These are phyloP conservation scores for Drosophila phalerata DNA, from an alignment of 2,888 invertebrate genomes.

Conservation along the genomic window DNA sequence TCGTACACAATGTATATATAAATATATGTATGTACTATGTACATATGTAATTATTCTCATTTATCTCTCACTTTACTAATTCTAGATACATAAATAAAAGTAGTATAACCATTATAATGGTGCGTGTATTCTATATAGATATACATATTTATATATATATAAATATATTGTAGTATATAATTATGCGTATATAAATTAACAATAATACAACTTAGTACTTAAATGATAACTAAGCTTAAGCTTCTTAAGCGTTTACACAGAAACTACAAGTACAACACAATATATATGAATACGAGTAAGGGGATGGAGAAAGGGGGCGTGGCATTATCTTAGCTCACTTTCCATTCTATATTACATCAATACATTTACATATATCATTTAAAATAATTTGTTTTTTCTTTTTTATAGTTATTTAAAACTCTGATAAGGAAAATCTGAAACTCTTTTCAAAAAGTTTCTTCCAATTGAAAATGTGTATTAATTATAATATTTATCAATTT, in stretches of 20 bases:
- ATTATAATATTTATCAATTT: constrained; percentile 15
- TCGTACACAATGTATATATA: constrained; percentile 2
- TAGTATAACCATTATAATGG: constrained; percentile 22
- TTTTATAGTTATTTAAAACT: constrained; percentile 4
- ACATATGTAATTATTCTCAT: constrained; percentile 1
- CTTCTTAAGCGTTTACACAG: constrained; percentile 44
- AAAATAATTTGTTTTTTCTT: too few relatives aligned
- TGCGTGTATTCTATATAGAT: constrained; percentile 9
- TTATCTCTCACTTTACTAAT: background rate
- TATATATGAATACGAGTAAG: constrained; percentile 25
- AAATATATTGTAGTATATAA: constrained; percentile 3
- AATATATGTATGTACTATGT: constrained; percentile 4
- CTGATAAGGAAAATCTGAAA: background rate
- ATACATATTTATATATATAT: background rate
- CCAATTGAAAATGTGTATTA: constrained; percentile 16
- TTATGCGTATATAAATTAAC: constrained; percentile 34
- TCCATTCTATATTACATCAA: background rate
- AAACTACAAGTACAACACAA: constrained; percentile 23
- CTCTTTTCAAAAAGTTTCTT: background rate
- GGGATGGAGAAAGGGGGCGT: background rate
- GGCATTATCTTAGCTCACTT: constrained; percentile 8
- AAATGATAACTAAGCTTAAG: constrained; percentile 22
- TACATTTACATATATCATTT: background rate
- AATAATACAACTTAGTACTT: constrained; percentile 46
- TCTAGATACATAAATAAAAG: constrained; percentile 11